phyloP scores from a whole-genome alignment of 1,140 invertebrate genomes.

The Drosophila lini region DNA sequence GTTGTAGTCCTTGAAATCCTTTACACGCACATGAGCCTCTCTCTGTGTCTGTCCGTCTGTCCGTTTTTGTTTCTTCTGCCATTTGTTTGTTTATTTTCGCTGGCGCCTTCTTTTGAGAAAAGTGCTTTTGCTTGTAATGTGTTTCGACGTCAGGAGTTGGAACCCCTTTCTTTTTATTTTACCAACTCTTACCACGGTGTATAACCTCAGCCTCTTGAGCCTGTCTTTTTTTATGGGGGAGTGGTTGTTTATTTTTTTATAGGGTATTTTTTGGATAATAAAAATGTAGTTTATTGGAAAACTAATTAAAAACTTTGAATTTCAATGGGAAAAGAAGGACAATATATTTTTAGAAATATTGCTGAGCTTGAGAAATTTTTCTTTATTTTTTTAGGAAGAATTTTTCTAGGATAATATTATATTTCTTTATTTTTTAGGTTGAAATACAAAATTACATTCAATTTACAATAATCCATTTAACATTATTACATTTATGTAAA shows the following conservation, averaged over 20 bases:
- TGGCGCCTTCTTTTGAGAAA: slow-evolving; percentile 80
- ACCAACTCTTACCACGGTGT: slow-evolving; percentile 3
- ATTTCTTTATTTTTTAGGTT: too few relatives aligned
- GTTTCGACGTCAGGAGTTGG: slow-evolving; percentile 71
- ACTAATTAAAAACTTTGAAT: not conserved
- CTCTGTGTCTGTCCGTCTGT: slow-evolving; percentile 38
- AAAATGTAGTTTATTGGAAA: not conserved
- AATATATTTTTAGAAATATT: not conserved
- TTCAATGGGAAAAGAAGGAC: not conserved
- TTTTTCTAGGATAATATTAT: not conserved
- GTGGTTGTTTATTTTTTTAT: too few relatives aligned
- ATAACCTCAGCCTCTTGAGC: slow-evolving; percentile 28
- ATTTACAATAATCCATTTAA: too few relatives aligned
- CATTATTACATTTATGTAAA: too few relatives aligned
- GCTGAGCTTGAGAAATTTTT: not conserved
- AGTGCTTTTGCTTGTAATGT: slow-evolving; percentile 82
- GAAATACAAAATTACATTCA: too few relatives aligned
- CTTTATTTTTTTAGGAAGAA: not conserved
- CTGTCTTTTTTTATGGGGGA: slow-evolving; percentile 11
- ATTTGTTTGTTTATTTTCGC: slow-evolving; percentile 80
- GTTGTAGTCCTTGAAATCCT: slow-evolving; percentile 80
- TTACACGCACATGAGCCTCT: slow-evolving; percentile 53
- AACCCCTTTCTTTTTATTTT: slow-evolving; percentile 14
- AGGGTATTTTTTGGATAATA: slow-evolving; percentile 5
- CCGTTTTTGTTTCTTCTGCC: slow-evolving; percentile 68